Evolutionary conservation across 2,113 vertebrate genomes (phyloP).

Genomic region (Hyperopisus bebe): DNA sequence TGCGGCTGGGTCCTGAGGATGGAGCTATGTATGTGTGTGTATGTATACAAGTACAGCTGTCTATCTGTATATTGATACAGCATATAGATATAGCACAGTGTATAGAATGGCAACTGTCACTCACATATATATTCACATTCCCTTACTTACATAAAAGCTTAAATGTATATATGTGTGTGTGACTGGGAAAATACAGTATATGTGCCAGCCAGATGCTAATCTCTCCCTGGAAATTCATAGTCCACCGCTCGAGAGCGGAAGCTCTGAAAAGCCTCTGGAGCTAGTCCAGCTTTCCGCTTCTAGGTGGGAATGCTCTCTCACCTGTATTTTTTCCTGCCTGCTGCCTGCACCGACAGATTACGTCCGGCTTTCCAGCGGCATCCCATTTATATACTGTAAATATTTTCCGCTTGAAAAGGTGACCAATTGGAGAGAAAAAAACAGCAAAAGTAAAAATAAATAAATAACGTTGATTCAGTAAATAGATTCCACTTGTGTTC

Average conservation of each 20-base stretch:
- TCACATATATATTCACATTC: background rate
- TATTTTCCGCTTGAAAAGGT: background rate
- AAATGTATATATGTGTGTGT: background rate
- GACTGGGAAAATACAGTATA: background rate
- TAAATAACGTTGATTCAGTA: background rate
- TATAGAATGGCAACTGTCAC: background rate
- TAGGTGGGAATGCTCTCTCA: background rate
- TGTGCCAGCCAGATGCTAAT: background rate
- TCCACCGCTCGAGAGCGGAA: background rate
- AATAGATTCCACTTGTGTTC: background rate
- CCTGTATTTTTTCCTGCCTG: background rate
- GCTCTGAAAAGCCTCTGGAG: background rate
- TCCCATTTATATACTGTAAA: background rate
- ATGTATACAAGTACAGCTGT: background rate
- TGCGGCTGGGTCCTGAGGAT: background rate
- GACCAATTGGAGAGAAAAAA: background rate
- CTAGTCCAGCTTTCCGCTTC: background rate
- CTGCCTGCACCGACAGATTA: background rate
- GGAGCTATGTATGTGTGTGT: background rate
- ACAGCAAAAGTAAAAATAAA: background rate
- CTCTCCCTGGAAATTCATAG: background rate
- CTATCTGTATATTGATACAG: background rate
- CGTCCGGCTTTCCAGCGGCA: background rate
- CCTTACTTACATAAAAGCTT: background rate
- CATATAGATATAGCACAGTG: background rate